phyloP scores from a whole-genome alignment of 1,140 invertebrate genomes.

The Leptinotarsa undecemlineata region DNA sequence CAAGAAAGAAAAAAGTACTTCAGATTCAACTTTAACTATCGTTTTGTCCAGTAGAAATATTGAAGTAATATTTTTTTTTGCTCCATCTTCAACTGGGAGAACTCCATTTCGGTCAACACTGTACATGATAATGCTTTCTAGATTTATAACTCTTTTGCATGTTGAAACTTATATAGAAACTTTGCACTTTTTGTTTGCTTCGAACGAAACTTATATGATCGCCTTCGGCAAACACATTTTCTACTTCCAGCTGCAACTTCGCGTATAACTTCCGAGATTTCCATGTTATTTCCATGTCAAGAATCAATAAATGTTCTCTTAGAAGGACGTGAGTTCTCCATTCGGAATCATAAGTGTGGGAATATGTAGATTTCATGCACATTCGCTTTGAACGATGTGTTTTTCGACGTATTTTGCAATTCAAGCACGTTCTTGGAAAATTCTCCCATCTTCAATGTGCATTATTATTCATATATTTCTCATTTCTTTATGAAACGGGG shows the following conservation, averaged over 20 bases:
- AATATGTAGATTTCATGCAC: slow-evolving; percentile 18
- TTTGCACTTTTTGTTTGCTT: not conserved
- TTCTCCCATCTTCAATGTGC: not conserved
- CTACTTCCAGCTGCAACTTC: slow-evolving; percentile 2
- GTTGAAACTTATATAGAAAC: not conserved
- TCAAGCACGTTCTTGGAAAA: not conserved
- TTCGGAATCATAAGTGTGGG: slow-evolving; percentile 1
- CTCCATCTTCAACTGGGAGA: no score
- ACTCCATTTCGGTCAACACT: no score
- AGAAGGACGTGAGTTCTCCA: slow-evolving; percentile 4
- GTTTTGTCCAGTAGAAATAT: no score
- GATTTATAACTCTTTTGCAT: no score
- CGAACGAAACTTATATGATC: not conserved
- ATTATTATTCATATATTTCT: not conserved
- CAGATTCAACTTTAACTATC: no score
- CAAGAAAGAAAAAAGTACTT: no score
- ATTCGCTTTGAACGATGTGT: not conserved
- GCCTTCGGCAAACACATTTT: slow-evolving; percentile 7
- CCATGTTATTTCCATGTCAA: slow-evolving; percentile 18
- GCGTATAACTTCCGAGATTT: not conserved
- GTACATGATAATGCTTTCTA: no score
- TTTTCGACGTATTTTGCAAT: slow-evolving; percentile 10
- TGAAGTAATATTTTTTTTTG: no score
- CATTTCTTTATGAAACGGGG: no score
- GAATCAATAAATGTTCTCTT: slow-evolving; percentile 16